Conservation (phyloP, 2,888 invertebrate species). For the Dynastes hyllus region DNA sequence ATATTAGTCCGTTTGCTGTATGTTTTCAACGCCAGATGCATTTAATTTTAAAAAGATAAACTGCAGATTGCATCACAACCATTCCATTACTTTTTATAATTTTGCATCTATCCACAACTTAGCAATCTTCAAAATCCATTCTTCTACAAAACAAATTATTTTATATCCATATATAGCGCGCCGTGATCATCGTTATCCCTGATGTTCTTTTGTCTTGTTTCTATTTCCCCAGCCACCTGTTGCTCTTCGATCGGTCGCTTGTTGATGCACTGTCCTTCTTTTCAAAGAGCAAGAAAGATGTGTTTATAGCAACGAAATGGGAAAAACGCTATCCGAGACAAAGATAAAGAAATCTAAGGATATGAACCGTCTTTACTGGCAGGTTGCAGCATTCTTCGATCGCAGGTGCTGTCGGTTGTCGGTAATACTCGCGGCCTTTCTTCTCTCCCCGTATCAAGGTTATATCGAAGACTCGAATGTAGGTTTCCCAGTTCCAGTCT, state of each 20-base stretch:
- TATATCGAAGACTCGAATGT: conserved; percentile 36
- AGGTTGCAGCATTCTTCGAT: conserved; percentile 33
- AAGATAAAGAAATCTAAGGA: conserved; percentile 21
- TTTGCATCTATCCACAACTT: too few relatives aligned
- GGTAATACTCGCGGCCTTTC: conserved; percentile 11
- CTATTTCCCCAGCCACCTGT: conserved; percentile 24
- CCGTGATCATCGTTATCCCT: not conserved
- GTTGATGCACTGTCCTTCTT: not conserved
- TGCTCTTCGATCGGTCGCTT: conserved; percentile 19
- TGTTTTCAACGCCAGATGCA: too few relatives aligned
- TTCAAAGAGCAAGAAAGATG: not conserved
- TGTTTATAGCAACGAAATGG: not conserved
- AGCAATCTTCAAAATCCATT: too few relatives aligned
- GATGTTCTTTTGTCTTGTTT: not conserved
- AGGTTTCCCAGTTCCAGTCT: conserved; percentile 28
- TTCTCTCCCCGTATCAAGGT: conserved; percentile 38
- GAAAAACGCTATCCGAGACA: not conserved
- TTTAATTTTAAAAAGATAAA: too few relatives aligned
- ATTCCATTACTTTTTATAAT: too few relatives aligned
- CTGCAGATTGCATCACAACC: too few relatives aligned
- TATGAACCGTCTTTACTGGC: not conserved
- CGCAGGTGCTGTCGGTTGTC: conserved; percentile 15
- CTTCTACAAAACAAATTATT: too few relatives aligned
- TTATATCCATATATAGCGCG: not conserved
- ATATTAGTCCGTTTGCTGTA: too few relatives aligned